These are phyloP conservation scores for Clupea harengus DNA, from an alignment of 2,113 vertebrate species.

Conservation along the genomic window DNA sequence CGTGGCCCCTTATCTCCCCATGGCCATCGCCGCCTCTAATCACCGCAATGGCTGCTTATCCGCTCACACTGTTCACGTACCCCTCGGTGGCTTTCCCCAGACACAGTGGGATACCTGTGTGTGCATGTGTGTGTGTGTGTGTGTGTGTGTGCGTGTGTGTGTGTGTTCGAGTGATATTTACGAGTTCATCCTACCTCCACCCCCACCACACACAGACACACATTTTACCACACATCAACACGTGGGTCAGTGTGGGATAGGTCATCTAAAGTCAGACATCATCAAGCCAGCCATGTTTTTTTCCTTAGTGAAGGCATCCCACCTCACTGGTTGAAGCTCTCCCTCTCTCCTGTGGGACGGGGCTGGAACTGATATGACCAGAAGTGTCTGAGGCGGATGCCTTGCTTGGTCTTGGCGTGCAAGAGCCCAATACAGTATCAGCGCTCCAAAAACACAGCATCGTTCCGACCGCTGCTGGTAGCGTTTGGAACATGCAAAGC, in stretches of 20 bases:
- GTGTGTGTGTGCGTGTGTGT: neutral
- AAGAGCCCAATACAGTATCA: neutral
- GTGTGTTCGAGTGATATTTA: neutral
- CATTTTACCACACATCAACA: constrained; percentile 2
- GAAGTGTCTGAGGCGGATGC: neutral
- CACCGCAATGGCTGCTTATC: constrained; percentile 55
- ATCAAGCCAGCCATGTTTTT: neutral
- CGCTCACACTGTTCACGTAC: constrained; percentile 32
- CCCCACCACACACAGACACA: constrained; percentile 37
- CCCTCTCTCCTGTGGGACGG: constrained; percentile 46
- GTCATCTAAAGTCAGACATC: neutral
- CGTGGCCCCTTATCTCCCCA: constrained; percentile 60
- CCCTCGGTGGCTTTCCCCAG: neutral
- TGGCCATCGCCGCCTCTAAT: constrained; percentile 56
- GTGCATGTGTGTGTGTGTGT: neutral
- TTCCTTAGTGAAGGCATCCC: too few relatives aligned
- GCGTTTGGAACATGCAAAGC: neutral
- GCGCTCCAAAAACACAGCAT: neutral
- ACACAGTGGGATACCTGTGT: neutral
- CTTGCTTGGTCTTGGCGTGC: neutral
- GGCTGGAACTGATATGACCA: constrained; percentile 54
- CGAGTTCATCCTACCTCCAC: constrained; percentile 22
- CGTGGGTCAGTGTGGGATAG: neutral
- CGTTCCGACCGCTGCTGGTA: neutral
- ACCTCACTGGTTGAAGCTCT: constrained; percentile 13